Conservation (phyloP, 2,888 invertebrate species). For the Hermodice carunculata region DNA sequence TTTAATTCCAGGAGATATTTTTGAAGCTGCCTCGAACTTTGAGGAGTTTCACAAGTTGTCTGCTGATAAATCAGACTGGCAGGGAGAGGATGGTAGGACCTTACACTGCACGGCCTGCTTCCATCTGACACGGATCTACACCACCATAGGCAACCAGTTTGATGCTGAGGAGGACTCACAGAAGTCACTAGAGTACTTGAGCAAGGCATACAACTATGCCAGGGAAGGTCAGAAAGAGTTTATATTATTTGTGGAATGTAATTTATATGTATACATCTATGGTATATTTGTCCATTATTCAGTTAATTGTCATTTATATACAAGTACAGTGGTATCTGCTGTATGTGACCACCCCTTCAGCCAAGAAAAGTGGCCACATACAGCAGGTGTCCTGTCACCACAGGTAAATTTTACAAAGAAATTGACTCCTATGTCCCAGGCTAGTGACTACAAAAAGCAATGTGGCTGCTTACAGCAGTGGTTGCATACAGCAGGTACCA, state of each 20-base stretch:
- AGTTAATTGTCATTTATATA: too few relatives aligned
- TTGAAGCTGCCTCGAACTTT: slow-evolving; percentile 63
- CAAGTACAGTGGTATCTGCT: too few relatives aligned
- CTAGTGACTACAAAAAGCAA: too few relatives aligned
- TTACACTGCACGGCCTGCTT: slow-evolving; percentile 61
- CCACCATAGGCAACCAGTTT: slow-evolving; percentile 53
- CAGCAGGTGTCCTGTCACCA: too few relatives aligned
- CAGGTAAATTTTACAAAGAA: too few relatives aligned
- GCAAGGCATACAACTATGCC: slow-evolving; percentile 62
- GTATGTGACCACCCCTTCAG: too few relatives aligned
- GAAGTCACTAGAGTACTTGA: slow-evolving; percentile 54
- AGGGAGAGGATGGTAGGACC: slow-evolving; percentile 47
- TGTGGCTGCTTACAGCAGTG: too few relatives aligned
- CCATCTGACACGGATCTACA: slow-evolving; percentile 61
- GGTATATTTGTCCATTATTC: neutral
- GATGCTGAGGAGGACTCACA: slow-evolving; percentile 44
- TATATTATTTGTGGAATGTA: neutral
- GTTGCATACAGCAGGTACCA: too few relatives aligned
- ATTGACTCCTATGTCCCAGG: too few relatives aligned
- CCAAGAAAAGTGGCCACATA: too few relatives aligned
- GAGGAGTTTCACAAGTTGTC: slow-evolving; percentile 61
- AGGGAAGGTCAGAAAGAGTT: slow-evolving; percentile 60
- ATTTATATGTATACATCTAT: neutral
- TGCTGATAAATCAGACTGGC: slow-evolving; percentile 55
- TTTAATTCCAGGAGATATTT: slow-evolving; percentile 50